A percentile compares a stretch with the other conserved stretches of the same genome.
These are phyloP conservation scores for Zoanthus sansibaricus DNA, from an alignment of 92 coral and sea anemone species.

Conservation along the genomic window DNA sequence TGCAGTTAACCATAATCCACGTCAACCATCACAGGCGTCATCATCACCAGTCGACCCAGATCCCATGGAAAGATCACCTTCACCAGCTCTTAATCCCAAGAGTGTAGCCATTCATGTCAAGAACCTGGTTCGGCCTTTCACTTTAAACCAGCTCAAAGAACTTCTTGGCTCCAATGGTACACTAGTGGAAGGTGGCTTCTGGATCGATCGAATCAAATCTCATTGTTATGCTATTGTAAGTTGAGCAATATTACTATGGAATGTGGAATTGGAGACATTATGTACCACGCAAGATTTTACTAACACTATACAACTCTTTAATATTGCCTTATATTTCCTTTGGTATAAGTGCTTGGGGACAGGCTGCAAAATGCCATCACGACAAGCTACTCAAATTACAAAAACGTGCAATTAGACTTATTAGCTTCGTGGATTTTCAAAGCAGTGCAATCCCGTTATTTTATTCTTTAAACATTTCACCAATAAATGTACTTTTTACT, in stretches of 20 bases:
- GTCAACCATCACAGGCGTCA: conserved; percentile 15
- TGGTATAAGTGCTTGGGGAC: no score
- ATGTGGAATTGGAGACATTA: no score
- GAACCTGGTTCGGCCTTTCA: conserved; percentile 95
- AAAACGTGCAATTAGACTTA: no score
- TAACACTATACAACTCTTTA: no score
- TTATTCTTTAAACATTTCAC: no score
- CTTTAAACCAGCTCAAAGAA: conserved; percentile 87
- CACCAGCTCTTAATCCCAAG: conserved; percentile 85
- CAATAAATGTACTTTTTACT: no score
- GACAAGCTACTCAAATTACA: no score
- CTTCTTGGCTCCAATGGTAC: conserved; percentile 79
- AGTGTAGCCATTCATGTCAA: conserved; percentile 76
- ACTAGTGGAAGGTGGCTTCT: conserved; percentile 85
- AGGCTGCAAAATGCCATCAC: no score
- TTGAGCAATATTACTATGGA: background rate
- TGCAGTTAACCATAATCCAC: conserved; percentile 36
- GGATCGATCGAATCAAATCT: conserved; percentile 96
- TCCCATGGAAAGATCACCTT: conserved; percentile 74
- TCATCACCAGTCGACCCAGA: conserved; percentile 58
- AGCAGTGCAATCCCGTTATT: no score
- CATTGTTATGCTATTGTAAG: conserved; percentile 95
- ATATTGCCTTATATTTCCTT: no score
- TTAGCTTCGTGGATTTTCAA: no score
- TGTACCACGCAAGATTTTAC: no score